Evolutionary conservation across 2,113 vertebrate genomes (phyloP).

Genomic region (Microtus montanus): DNA sequence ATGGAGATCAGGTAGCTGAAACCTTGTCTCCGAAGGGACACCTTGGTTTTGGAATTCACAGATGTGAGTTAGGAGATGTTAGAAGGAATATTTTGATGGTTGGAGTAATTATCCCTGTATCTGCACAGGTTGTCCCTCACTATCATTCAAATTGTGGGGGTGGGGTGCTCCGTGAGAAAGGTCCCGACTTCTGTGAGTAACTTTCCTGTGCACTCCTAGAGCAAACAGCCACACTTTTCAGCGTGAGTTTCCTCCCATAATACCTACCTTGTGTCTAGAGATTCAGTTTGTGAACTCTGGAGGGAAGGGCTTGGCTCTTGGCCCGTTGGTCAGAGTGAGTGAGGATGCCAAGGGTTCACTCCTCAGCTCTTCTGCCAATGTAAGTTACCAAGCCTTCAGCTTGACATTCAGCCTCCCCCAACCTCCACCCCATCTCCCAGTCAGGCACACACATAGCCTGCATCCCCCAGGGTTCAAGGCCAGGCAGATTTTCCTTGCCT

Average conservation of each 20-base stretch:
- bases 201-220: neutral
- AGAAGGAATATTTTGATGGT: neutral
- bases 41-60: neutral
- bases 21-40: slow-evolving; percentile 32
- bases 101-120: neutral
- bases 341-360: neutral
- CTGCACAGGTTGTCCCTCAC: neutral
- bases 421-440: neutral
- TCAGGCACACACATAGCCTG: neutral
- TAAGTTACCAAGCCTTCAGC: neutral
- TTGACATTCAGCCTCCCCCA: neutral
- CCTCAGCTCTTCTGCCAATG: neutral
- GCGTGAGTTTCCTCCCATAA: neutral
- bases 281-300: neutral
- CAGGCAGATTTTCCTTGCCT: neutral
- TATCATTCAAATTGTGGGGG: neutral
- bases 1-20: slow-evolving; percentile 43
- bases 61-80: neutral
- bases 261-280: slow-evolving; percentile 1
- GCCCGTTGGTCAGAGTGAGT: neutral
- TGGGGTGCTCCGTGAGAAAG: neutral
- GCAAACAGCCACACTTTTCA: neutral
- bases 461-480: neutral
- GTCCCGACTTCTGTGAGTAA: neutral
- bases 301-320: neutral